These are phyloP conservation scores for Cranoglanis bouderius DNA, from an alignment of 2,113 vertebrate genomes.

Conservation along the genomic window DNA sequence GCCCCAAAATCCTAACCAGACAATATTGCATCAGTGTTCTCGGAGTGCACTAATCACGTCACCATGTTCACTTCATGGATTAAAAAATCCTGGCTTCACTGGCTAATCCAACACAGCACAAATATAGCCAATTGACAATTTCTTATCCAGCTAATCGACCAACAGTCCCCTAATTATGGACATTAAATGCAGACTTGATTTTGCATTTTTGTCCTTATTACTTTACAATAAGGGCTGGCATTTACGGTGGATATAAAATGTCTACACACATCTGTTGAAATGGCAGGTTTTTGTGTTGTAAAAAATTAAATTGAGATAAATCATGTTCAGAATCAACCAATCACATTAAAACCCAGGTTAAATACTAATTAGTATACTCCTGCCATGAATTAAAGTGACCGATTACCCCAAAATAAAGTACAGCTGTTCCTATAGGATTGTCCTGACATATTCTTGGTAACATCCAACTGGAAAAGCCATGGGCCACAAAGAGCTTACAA, in stretches of 20 bases:
- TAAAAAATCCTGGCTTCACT: neutral
- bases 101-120: neutral
- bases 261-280: no score
- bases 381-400: no score
- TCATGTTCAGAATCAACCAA: no score
- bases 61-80: neutral
- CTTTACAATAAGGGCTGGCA: neutral
- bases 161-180: neutral
- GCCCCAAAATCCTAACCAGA: neutral
- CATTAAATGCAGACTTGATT: neutral
- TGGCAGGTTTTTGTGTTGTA: no score
- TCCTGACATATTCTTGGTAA: no score
- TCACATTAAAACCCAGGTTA: no score
- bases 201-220: neutral
- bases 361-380: no score
- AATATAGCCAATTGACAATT: neutral
- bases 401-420: no score
- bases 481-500: no score
- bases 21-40: neutral
- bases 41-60: neutral
- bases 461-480: no score
- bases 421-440: no score
- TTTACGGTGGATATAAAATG: neutral
- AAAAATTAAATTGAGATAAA: no score
- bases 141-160: neutral